phyloP scores from a whole-genome alignment of 2,113 vertebrate genomes.

The Pampusana beccarii region DNA sequence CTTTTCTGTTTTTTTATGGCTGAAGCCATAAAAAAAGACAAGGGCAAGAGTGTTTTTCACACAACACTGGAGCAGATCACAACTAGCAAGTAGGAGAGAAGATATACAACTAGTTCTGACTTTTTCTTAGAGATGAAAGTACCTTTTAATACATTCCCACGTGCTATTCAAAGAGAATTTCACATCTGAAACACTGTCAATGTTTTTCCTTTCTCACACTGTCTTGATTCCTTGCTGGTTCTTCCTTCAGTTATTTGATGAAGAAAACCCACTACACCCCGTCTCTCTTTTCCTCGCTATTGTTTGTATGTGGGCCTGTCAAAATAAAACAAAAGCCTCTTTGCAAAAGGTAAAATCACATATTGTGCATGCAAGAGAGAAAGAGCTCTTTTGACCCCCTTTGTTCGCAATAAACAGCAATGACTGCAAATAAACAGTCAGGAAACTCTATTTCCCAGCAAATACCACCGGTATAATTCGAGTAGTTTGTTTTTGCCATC shows the following conservation, averaged over 20 bases:
- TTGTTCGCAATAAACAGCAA: slow-evolving; percentile 9
- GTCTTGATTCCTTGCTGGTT: neutral
- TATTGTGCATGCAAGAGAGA: neutral
- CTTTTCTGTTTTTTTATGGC: neutral
- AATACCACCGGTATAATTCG: neutral
- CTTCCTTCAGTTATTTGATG: neutral
- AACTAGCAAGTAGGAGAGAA: neutral
- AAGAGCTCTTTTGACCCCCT: neutral
- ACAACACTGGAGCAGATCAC: neutral
- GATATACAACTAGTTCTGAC: neutral
- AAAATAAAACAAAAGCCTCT: neutral
- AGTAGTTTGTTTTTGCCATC: neutral
- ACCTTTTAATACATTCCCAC: neutral
- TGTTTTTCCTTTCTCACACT: neutral
- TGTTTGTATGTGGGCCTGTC: neutral
- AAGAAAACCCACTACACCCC: neutral
- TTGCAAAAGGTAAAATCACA: neutral
- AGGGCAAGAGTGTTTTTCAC: neutral
- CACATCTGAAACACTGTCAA: neutral
- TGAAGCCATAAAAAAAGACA: neutral
- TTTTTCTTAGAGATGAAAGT: neutral
- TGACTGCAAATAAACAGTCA: neutral
- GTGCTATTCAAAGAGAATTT: neutral
- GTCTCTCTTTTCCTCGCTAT: neutral
- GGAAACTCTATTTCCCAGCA: neutral